Evolutionary conservation across 2,113 vertebrate species (phyloP), one percentile per base, ranked within the genome.

Genomic region (Jaculus jaculus): DNA sequence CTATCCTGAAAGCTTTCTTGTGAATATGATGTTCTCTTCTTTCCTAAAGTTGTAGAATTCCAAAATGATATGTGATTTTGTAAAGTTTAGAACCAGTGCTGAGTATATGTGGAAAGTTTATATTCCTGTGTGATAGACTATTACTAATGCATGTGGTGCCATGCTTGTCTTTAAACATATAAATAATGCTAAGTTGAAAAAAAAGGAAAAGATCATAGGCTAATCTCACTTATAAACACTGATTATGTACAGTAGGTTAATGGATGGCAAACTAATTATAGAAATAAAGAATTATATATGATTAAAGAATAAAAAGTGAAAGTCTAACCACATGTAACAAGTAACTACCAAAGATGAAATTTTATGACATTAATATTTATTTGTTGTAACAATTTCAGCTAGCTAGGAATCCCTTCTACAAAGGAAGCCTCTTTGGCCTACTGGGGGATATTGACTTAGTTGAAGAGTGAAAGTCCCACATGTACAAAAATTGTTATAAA

Each of bases 91-190:
- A 90, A 94, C 3, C 84, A 96, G 93, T 97, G 94, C 93, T 96
- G 95, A 97, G 92, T 93, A 32, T 90, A 79, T 86, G 92, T 96
- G 92, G 79, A 84, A 69, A 72, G n/a, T 82, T 94, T 94, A 80
- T 94, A 93, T 95, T 92, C 85, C 66, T 83, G 37, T 94, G 83
- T 96, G 93, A 90, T 93, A 85, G 54, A 88, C 51, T 93, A 83
- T 93, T 92, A 95, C 87, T 95, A 88, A 95, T 97, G 97, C 97
- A 97, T 97, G 97, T 95, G 83, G 79, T 92, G 79, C 86, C 95
- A 90, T 88, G 95, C 93, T 90, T 86, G 92, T 96, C 92, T 94
- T 83, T 91, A 84, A 92, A 93, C 93, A 95, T 90, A 94, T 90
- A 93, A 96, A 71, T 93, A 95, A 66, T 90, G 88, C 78, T 96